These are phyloP conservation scores for Okapia johnstoni DNA, from an alignment of 2,113 vertebrate species.

Conservation along the genomic window DNA sequence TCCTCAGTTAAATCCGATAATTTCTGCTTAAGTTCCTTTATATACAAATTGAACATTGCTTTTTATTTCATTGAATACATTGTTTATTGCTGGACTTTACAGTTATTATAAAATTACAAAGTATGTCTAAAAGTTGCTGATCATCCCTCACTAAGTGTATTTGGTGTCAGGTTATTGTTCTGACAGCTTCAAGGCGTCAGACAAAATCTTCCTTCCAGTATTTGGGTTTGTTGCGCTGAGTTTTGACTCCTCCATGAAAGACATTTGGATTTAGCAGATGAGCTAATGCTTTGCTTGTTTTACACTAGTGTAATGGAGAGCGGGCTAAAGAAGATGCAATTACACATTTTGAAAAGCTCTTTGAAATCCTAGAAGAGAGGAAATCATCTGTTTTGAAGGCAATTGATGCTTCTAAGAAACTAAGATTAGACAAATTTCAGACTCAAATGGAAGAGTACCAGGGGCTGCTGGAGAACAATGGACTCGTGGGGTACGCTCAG, in stretches of 20 bases:
- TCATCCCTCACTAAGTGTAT: background rate
- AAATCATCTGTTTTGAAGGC: conserved; percentile 88
- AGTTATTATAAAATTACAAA: background rate
- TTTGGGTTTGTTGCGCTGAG: background rate
- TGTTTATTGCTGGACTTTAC: background rate
- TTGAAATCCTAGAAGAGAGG: conserved; percentile 89
- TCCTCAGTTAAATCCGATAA: background rate
- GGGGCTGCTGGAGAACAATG: conserved; percentile 97
- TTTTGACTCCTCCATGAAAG: background rate
- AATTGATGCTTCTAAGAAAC: conserved; percentile 87
- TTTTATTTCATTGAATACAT: background rate
- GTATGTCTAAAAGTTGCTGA: background rate
- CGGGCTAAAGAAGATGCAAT: conserved; percentile 87
- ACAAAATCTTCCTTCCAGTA: background rate
- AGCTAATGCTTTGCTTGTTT: conserved; percentile 29
- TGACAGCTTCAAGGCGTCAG: conserved; percentile 1
- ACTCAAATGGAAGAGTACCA: conserved; percentile 95
- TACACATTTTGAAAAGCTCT: conserved; percentile 91
- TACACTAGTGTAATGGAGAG: conserved; percentile 90
- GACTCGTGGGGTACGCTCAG: conserved; percentile 96
- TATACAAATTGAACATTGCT: background rate
- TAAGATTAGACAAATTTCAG: conserved; percentile 88
- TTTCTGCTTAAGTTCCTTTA: conserved; percentile 1
- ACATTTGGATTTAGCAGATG: background rate
- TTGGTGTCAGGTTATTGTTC: background rate